Percentiles rank a stretch among this genome's conserved stretches.
phyloP scores from a whole-genome alignment of 2,113 vertebrate species.

The Garra rufa region DNA sequence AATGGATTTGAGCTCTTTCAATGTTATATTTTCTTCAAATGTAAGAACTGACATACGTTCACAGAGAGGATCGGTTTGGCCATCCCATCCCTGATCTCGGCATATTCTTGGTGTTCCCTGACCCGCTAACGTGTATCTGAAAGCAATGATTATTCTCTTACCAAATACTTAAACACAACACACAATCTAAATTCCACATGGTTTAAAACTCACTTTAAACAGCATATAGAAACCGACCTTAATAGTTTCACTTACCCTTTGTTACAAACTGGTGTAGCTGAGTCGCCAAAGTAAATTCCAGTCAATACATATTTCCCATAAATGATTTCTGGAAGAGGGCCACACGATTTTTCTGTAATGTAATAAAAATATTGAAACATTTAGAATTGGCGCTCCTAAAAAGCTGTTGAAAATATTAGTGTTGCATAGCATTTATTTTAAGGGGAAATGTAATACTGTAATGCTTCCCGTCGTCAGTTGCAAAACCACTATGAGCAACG shows the following conservation, averaged over 20 bases:
- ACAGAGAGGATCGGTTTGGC: constrained; percentile 55
- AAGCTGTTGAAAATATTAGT: background rate
- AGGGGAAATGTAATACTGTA: background rate
- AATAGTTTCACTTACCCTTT: constrained; percentile 43
- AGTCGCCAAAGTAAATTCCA: constrained; percentile 51
- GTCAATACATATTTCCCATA: constrained; percentile 42
- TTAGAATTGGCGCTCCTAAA: background rate
- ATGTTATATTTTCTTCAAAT: background rate
- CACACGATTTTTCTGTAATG: constrained; percentile 51
- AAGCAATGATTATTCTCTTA: background rate
- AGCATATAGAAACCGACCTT: background rate
- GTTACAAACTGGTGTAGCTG: constrained; percentile 39
- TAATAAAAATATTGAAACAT: background rate
- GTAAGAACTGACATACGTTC: constrained; percentile 58
- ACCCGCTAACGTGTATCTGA: background rate
- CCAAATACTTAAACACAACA: background rate
- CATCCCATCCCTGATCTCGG: background rate
- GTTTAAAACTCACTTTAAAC: background rate
- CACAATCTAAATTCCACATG: background rate
- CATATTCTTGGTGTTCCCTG: accelerated
- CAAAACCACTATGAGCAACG: background rate
- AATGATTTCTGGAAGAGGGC: background rate
- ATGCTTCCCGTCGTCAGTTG: background rate
- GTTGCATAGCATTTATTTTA: background rate
- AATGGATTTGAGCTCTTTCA: background rate